Percentiles rank a stretch among this genome's conserved stretches.
phyloP scores from a whole-genome alignment of 2,888 invertebrate genomes.

The Cataglyphis livida region DNA sequence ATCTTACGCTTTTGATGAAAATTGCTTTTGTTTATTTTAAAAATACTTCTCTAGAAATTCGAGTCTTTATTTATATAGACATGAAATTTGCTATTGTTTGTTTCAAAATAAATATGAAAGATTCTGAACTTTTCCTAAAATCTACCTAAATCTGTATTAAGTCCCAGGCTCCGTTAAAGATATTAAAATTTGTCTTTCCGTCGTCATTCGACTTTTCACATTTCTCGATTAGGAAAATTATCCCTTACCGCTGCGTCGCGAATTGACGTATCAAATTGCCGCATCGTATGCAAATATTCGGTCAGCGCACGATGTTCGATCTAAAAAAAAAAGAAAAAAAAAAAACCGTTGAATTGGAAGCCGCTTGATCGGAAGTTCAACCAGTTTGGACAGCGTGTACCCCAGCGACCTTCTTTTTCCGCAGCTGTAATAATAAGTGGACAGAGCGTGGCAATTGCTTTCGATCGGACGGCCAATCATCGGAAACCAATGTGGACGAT shows the following conservation, averaged over 20 bases:
- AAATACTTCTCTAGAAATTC: background rate
- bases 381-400: conserved; percentile 32
- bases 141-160: background rate
- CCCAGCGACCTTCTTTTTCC: conserved; percentile 57
- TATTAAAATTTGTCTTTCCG: conserved; percentile 9
- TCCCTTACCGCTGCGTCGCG: conserved; percentile 21
- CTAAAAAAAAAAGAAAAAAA: background rate
- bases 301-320: conserved; percentile 1
- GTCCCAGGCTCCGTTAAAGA: conserved; percentile 3
- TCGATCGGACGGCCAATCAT: conserved; percentile 82
- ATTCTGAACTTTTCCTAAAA: background rate
- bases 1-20: background rate
- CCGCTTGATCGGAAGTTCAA: conserved; percentile 32
- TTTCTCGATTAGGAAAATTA: conserved; percentile 37
- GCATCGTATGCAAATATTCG: conserved; percentile 38
- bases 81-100: background rate
- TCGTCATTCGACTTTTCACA: conserved; percentile 10
- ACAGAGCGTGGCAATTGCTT: conserved; percentile 79
- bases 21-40: background rate
- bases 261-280: conserved; percentile 35
- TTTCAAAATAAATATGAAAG: background rate
- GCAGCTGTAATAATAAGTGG: conserved; percentile 70
- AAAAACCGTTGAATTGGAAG: conserved; percentile 26
- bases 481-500: conserved; percentile 80
- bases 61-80: background rate